Conservation (phyloP, 2,113 vertebrate species). For the zebrafish (Danio rerio) region GRCz12tu NC_133188.1:47761501-47762000, state of each 20-base stretch:
- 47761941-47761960: slow-evolving; percentile 17
- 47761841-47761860: not conserved
- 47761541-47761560: too few relatives aligned
- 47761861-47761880: not conserved
- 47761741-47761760: not conserved
- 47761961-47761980: not conserved
- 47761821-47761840: slow-evolving; percentile 4
- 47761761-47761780: slow-evolving; percentile 1
- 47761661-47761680: too few relatives aligned
- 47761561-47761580: not conserved
- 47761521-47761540: too few relatives aligned
- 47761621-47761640: not conserved
- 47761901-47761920: slow-evolving; percentile 9
- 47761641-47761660: too few relatives aligned
- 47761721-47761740: not conserved
- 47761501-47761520: too few relatives aligned
- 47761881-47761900: slow-evolving; percentile 24
- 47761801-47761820: slow-evolving; percentile 11
- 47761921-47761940: not conserved
- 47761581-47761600: not conserved
- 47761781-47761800: slow-evolving; percentile 5
- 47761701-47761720: not conserved
- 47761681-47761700: too few relatives aligned
- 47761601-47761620: not conserved
- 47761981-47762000: not conserved